Conservation (phyloP, 2,113 vertebrate species). For the Gracilinanus agilis region DNA sequence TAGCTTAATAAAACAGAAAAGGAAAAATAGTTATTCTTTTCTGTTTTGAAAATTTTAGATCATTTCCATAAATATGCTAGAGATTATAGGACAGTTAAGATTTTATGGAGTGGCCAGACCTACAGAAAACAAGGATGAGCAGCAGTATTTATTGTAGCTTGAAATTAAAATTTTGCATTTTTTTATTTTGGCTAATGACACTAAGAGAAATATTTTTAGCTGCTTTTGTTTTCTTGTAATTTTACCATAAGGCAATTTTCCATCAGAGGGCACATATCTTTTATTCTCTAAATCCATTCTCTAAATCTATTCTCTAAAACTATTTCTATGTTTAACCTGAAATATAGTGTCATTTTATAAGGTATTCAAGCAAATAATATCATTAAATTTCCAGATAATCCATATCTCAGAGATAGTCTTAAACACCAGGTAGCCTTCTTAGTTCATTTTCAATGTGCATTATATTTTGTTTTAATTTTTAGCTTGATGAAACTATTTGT, state of each 20-base stretch:
- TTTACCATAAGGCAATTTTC: constrained; percentile 26
- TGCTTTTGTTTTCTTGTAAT: background rate
- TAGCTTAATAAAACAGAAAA: constrained; percentile 40
- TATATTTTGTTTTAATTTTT: constrained; percentile 56
- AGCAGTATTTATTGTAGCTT: constrained; percentile 1
- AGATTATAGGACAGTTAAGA: constrained; percentile 10
- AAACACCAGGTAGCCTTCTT: background rate
- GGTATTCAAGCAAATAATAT: constrained; percentile 50
- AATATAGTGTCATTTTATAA: constrained; percentile 29
- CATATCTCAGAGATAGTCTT: constrained; percentile 42
- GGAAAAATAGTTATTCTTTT: constrained; percentile 7
- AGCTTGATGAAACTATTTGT: constrained; percentile 35
- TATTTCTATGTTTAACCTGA: constrained; percentile 21
- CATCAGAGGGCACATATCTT: background rate
- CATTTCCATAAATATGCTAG: constrained; percentile 40
- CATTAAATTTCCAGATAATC: constrained; percentile 53
- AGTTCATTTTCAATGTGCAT: background rate
- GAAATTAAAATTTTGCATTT: constrained; percentile 27
- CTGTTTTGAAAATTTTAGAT: constrained; percentile 21
- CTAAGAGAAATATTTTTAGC: background rate
- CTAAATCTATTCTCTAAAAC: no score
- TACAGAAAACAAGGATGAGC: background rate
- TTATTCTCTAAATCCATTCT: accelerated
- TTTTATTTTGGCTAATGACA: constrained; percentile 10
- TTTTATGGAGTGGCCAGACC: constrained; percentile 27